phyloP scores from a whole-genome alignment of 2,888 invertebrate genomes.

The Euplagia quadripunctaria region DNA sequence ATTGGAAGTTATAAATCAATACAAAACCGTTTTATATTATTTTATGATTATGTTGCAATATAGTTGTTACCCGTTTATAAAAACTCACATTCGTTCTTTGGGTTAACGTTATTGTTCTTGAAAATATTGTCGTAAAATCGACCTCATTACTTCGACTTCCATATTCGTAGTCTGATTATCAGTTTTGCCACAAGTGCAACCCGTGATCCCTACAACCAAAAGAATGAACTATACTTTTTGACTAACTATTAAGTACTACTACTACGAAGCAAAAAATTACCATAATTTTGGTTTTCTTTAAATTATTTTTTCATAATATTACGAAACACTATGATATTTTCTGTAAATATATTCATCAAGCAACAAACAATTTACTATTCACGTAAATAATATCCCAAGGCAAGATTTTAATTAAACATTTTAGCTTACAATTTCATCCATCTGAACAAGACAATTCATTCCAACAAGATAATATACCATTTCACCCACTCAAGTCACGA shows the following conservation, averaged over 20 bases:
- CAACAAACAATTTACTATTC: no score
- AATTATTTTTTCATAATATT: no score
- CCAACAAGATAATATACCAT: slow-evolving; percentile 18
- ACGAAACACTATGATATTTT: no score
- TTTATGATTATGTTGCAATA: neutral
- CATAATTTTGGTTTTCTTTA: no score
- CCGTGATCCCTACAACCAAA: no score
- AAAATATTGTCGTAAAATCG: neutral
- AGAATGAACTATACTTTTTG: no score
- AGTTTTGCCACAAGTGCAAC: no score
- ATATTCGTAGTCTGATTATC: no score
- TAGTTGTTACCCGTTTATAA: neutral
- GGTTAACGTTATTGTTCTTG: neutral
- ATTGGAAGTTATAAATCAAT: slow-evolving; percentile 8
- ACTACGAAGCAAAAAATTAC: no score
- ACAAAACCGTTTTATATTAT: neutral
- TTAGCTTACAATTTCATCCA: neutral
- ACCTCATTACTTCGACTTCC: neutral
- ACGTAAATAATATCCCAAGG: no score
- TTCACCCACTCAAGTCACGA: slow-evolving; percentile 16
- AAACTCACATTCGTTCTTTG: neutral
- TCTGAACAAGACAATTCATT: slow-evolving; percentile 8
- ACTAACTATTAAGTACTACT: no score
- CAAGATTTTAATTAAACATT: neutral
- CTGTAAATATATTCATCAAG: no score